Evolutionary conservation across 2,113 vertebrate species (phyloP), one percentile per base, ranked within the genome.

Genomic region (Tachycineta bicolor): DNA sequence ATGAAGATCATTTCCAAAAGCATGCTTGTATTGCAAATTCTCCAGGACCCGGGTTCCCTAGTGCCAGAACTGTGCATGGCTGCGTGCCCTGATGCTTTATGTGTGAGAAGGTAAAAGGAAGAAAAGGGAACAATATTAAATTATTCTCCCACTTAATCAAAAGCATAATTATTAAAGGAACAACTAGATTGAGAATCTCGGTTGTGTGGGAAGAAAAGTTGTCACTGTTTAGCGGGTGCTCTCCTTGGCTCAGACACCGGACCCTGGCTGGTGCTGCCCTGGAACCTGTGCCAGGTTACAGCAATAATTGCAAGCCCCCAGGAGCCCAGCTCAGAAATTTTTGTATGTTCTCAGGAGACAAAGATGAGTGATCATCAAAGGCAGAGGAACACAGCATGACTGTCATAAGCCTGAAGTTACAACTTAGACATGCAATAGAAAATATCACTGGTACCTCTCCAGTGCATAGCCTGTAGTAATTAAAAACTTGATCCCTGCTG

Each of bases 401-500:
- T 98, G 99, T 98, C 98, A 98, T 98, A 96, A 98, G 98, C 98
- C 98, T 98, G 98, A 98, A 99, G 99, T 99, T 99, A 98, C 99
- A 99, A 98, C 98, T 98, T 98, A 98, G 98, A 99, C 98, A 98
- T 98, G 98, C 98, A 98, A 98, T 98, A 98, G 98, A 98, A 98
- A 98, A 98, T 98, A 98, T 97, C 98, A 95, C 90, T 97, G 97
- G 97, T 96, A 98, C 98, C 98, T 98, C 98, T 98, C 98, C 98
- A 97, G 98, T 97, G 97, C 98, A 98, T 98, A 96, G 98, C 98
- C 98, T 96, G 98, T 98, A 99, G 99, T 99, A 99, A 99, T 99
- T 99, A 99, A 99, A 99, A 99, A 98, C 98, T 98, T 98, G 98
- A 98, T 98, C 98, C 99, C 98, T 98, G 98, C 98, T 98, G 99